Conservation (phyloP, 2,888 invertebrate genomes). For the Pseudococcus viburni region DNA sequence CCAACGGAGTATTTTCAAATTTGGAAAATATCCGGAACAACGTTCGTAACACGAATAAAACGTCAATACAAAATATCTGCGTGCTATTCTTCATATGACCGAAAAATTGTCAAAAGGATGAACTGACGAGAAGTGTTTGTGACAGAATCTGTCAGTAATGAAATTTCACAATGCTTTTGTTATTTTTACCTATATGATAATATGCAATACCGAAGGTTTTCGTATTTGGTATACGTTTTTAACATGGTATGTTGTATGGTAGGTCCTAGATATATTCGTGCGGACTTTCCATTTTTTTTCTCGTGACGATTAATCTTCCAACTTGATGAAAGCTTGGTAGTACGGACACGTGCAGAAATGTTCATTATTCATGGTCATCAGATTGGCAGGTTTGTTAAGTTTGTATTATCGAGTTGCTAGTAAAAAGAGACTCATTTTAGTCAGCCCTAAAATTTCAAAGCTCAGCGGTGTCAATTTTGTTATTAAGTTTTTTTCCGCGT, state of each 20-base stretch:
- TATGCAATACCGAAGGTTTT: conserved; percentile 18
- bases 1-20: background rate
- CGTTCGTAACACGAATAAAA: conserved; percentile 1
- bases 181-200: conserved; percentile 8
- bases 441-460: background rate
- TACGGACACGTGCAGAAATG: conserved; percentile 25
- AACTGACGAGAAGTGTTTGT: conserved; percentile 45
- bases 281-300: background rate
- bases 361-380: conserved; percentile 41
- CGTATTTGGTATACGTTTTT: background rate
- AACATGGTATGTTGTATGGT: background rate
- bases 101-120: conserved; percentile 41
- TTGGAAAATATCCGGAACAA: conserved; percentile 40
- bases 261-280: background rate
- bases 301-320: conserved; percentile 41
- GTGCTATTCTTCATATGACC: conserved; percentile 35
- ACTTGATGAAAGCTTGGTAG: conserved; percentile 15
- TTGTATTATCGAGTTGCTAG: background rate
- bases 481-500: background rate
- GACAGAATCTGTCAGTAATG: conserved; percentile 32
- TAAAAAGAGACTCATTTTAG: background rate
- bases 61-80: conserved; percentile 32
- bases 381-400: conserved; percentile 47
- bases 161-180: conserved; percentile 44
- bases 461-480: background rate